Conservation (phyloP, 2,797 vertebrate species). For the Sebastes trivittatus region DNA sequence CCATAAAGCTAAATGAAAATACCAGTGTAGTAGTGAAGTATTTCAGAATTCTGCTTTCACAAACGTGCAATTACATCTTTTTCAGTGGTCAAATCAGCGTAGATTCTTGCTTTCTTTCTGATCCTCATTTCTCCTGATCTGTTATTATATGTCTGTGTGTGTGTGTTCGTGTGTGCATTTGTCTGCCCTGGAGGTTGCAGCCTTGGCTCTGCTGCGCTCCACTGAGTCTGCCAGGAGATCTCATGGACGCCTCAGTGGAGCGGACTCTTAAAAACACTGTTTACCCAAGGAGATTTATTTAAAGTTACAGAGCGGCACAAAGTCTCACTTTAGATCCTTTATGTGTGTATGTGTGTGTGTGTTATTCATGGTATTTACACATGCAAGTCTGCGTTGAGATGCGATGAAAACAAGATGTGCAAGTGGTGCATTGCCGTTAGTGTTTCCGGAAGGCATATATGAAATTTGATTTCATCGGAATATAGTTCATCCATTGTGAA, state of each 20-base stretch:
- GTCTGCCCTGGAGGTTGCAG: slow-evolving; percentile 62
- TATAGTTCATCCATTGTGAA: slow-evolving; percentile 5
- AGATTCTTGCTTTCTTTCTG: slow-evolving; percentile 25
- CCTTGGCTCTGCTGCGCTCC: slow-evolving; percentile 60
- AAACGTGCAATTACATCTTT: slow-evolving; percentile 39
- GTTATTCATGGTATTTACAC: slow-evolving; percentile 10
- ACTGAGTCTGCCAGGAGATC: slow-evolving; percentile 67
- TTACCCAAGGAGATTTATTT: slow-evolving; percentile 75
- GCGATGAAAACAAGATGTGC: slow-evolving; percentile 19
- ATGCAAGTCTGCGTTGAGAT: background rate
- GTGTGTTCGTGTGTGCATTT: slow-evolving; percentile 13
- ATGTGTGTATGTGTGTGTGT: background rate
- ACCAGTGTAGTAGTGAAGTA: slow-evolving; percentile 4
- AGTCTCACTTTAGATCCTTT: slow-evolving; percentile 10
- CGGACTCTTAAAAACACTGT: slow-evolving; percentile 68
- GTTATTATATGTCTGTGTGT: slow-evolving; percentile 46
- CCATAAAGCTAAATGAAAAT: slow-evolving; percentile 22
- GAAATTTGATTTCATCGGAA: background rate
- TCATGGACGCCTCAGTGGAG: slow-evolving; percentile 68
- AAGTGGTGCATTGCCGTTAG: background rate
- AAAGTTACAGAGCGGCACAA: slow-evolving; percentile 52
- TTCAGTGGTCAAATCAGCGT: slow-evolving; percentile 35
- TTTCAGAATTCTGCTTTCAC: slow-evolving; percentile 18
- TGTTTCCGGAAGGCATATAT: background rate
- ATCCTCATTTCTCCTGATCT: slow-evolving; percentile 39